Evolutionary conservation across 1,140 invertebrate genomes (phyloP), one percentile per base, ranked within the genome.

Genomic region (Diabrotica undecimpunctata): DNA sequence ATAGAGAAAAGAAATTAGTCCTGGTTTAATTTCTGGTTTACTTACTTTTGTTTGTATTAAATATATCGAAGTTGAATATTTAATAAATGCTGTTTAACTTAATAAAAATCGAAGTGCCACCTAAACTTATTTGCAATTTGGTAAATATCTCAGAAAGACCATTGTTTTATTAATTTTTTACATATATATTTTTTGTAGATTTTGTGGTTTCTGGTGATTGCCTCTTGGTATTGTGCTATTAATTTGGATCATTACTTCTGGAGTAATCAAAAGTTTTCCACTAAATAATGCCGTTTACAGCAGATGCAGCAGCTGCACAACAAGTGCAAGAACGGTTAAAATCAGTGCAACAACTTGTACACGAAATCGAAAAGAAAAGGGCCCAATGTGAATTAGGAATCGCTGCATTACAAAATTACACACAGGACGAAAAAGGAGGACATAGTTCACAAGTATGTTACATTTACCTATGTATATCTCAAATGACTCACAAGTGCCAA

Each of bases 291-390:
- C 87, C 89, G 36, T 84, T 90, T 61, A 88, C 88, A 52, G 86
- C 89, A 59, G 90, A 93, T 77, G 85, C 79, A 55, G 66, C 86
- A 56, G 90, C 90, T 7, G 89, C 89, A 3, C 86, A 88, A 71
- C 90, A 90, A 83, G 88, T 90, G 55, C 87, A 94, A 86, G 93
- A 96, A 72, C 83, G 90, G 39, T 77, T 95, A 10, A 89, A 92
- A 74, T 86, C 88, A 39, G 80, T 95, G 6, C 88, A 91, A 71
- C 83, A 86, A 55, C 78, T 92, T 7, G 85, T 94, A 39, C 88
- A 90, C 76, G 88, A 95, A 60, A 88, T 95, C 70, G 89, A 96
- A 78, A 85, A 86, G 68, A 91, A 93, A 70, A 83, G 92, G 53
- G 82, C 82, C 39, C 82, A 88, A 51, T 91, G 89, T 70, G 93